These are phyloP conservation scores for Scaptomyza reducta DNA, from an alignment of 2,888 invertebrate genomes.

Conservation along the genomic window DNA sequence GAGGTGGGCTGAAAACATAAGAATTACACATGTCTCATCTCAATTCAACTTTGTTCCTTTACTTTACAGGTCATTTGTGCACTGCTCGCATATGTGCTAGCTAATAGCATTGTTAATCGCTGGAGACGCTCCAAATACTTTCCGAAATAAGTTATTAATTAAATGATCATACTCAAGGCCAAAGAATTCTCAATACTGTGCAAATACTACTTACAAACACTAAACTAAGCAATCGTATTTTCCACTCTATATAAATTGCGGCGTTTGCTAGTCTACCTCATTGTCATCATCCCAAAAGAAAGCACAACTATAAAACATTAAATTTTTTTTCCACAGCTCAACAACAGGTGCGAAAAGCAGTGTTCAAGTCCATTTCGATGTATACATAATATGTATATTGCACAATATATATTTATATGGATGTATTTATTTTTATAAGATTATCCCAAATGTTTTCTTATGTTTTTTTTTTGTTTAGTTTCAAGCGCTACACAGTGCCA, in stretches of 20 bases:
- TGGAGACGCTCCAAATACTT: conserved; percentile 82
- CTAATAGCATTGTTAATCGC: conserved; percentile 81
- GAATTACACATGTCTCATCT: background rate
- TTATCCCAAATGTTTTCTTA: conserved; percentile 30
- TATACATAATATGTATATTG: conserved; percentile 24
- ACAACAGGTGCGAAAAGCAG: conserved; percentile 54
- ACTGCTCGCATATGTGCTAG: conserved; percentile 75
- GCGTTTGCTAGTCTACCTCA: conserved; percentile 72
- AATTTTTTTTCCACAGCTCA: conserved; percentile 39
- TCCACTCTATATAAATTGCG: conserved; percentile 47
- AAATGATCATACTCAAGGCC: conserved; percentile 68
- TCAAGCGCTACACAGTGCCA: conserved; percentile 39
- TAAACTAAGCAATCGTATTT: conserved; percentile 53
- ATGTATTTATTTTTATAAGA: conserved; percentile 55
- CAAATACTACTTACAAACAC: conserved; percentile 37
- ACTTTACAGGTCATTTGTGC: conserved; percentile 76
- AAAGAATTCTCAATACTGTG: conserved; percentile 74
- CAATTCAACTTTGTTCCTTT: background rate
- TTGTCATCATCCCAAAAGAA: conserved; percentile 35
- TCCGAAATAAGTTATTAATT: conserved; percentile 65
- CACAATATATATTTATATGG: conserved; percentile 46
- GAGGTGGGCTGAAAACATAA: conserved; percentile 60
- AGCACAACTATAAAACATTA: conserved; percentile 11
- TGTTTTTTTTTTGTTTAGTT: background rate
- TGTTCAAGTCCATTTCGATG: conserved; percentile 59